Percentiles rank a stretch among this genome's conserved stretches.
Conservation (phyloP, 2,888 invertebrate species). For the Athalia rosae region DNA sequence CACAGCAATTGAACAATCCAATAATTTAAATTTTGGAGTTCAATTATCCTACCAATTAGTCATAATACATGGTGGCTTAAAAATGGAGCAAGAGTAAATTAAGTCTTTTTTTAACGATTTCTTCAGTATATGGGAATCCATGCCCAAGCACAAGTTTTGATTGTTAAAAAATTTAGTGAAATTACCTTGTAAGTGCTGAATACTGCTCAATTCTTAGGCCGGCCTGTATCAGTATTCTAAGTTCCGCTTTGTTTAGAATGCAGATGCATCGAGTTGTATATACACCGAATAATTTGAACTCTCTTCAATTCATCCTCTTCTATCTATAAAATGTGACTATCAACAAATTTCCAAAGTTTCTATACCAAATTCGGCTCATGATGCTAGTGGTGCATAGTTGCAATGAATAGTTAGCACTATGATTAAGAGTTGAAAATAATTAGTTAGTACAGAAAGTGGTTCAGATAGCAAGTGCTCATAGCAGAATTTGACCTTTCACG, state of each 20-base stretch:
- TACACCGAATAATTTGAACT: slow-evolving; percentile 43
- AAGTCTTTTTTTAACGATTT: slow-evolving; percentile 13
- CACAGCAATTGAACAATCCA: not conserved
- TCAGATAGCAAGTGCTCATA: not conserved
- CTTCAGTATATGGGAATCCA: slow-evolving; percentile 27
- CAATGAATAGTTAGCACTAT: not conserved
- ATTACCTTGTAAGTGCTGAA: slow-evolving; percentile 37
- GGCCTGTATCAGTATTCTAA: slow-evolving; percentile 39
- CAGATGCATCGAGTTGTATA: slow-evolving; percentile 43
- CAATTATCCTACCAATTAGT: not conserved
- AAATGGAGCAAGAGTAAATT: slow-evolving; percentile 35
- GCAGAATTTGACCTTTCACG: too few relatives aligned
- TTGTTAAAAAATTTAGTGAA: slow-evolving; percentile 23
- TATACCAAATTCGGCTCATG: slow-evolving; percentile 14
- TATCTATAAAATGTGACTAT: slow-evolving; percentile 44
- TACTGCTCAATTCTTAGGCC: slow-evolving; percentile 44
- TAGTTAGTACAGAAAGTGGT: not conserved
- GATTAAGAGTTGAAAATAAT: not conserved
- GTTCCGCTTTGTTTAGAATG: slow-evolving; percentile 40
- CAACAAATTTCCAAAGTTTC: slow-evolving; percentile 23
- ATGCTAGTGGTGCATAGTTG: not conserved
- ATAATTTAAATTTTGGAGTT: not conserved
- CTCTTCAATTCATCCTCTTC: slow-evolving; percentile 43
- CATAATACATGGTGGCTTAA: slow-evolving; percentile 36
- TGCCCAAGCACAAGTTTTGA: slow-evolving; percentile 15